Conservation (phyloP, 2,113 vertebrate species). For the Scophthalmus maximus region DNA sequence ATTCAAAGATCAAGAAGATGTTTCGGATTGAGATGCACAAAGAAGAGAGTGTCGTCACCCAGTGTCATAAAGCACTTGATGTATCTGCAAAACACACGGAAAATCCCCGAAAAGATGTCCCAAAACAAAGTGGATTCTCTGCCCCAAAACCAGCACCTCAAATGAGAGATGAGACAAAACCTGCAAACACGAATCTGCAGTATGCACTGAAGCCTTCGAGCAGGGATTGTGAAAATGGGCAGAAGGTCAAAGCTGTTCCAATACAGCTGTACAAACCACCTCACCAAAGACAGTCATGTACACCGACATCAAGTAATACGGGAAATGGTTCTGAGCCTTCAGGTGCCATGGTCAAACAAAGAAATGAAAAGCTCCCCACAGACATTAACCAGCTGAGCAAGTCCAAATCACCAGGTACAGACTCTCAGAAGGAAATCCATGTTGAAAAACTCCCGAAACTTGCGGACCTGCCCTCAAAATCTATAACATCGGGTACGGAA, state of each 20-base stretch:
- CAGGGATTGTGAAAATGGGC: constrained; percentile 18
- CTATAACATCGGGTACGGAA: constrained; percentile 79
- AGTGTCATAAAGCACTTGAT: constrained; percentile 33
- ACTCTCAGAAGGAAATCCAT: constrained; percentile 14
- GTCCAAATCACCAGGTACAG: not conserved
- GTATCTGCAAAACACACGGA: not conserved
- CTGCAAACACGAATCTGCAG: not conserved
- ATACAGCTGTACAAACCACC: constrained; percentile 62
- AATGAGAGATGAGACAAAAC: constrained; percentile 3
- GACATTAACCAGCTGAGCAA: not conserved
- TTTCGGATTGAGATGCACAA: constrained; percentile 66
- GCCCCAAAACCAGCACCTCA: not conserved
- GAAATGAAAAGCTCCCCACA: not conserved
- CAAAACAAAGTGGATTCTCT: not conserved
- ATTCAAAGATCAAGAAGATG: constrained; percentile 84
- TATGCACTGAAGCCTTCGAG: not conserved
- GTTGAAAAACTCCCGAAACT: constrained; percentile 68
- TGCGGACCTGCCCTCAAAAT: constrained; percentile 79
- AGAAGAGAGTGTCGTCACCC: constrained; percentile 22
- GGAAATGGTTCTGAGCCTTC: not conserved
- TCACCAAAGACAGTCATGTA: constrained; percentile 45
- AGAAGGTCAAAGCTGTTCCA: constrained; percentile 18
- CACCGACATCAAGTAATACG: not conserved
- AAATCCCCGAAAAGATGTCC: not conserved
- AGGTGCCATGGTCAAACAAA: not conserved